These are phyloP conservation scores for Euproctis similis DNA, from an alignment of 2,888 invertebrate genomes.

Conservation along the genomic window DNA sequence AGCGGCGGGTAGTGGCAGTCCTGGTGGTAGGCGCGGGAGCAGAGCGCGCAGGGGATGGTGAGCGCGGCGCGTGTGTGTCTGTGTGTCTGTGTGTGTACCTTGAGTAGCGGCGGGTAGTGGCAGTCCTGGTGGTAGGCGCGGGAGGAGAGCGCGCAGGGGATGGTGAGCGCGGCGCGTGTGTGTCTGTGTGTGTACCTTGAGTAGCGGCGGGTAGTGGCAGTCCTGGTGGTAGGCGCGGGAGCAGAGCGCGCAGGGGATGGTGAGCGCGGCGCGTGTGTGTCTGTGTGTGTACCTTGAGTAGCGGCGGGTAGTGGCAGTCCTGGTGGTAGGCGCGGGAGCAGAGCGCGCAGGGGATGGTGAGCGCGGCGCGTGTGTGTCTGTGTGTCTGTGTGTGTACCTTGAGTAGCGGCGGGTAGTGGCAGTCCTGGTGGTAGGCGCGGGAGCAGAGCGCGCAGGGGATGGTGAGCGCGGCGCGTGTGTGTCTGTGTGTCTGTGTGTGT, in stretches of 20 bases:
- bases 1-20: constrained; percentile 1
- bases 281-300: not conserved
- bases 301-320: not conserved
- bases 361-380: no score
- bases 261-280: not conserved
- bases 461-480: constrained; percentile 74
- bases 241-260: not conserved
- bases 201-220: constrained; percentile 1
- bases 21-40: not conserved
- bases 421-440: constrained; percentile 94
- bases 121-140: not conserved
- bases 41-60: not conserved
- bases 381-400: no score
- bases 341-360: not conserved
- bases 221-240: not conserved
- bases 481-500: no score
- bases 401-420: constrained; percentile 85
- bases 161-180: not conserved
- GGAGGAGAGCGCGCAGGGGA: not conserved
- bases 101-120: constrained; percentile 1
- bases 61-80: no score
- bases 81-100: not conserved
- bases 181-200: not conserved
- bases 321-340: not conserved
- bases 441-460: constrained; percentile 93